These are phyloP conservation scores for Platygyra sinensis DNA, from an alignment of 64 coral and sea anemone genomes.

Conservation along the genomic window DNA sequence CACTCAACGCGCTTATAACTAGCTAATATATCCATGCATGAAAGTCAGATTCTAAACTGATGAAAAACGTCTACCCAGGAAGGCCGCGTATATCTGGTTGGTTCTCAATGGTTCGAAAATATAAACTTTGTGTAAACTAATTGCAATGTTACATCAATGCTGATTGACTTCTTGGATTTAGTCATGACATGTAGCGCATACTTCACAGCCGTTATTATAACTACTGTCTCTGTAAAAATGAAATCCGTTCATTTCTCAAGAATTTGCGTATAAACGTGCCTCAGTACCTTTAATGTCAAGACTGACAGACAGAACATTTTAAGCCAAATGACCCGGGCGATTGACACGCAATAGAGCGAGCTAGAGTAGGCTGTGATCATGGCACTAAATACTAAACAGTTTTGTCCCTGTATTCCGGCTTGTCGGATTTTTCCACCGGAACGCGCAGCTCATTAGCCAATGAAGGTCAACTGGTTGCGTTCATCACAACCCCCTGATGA, in stretches of 20 bases:
- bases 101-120: neutral
- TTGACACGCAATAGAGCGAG: neutral
- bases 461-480: too few relatives aligned
- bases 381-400: too few relatives aligned
- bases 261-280: neutral
- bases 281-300: neutral
- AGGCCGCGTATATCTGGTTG: neutral
- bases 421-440: too few relatives aligned
- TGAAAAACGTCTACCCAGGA: neutral
- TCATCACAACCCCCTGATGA: too few relatives aligned
- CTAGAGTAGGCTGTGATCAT: too few relatives aligned
- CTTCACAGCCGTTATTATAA: neutral
- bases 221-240: neutral
- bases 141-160: neutral
- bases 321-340: neutral
- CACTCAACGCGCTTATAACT: too few relatives aligned
- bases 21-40: too few relatives aligned
- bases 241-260: neutral
- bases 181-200: neutral
- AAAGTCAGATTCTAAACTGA: too few relatives aligned
- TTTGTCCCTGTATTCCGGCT: too few relatives aligned
- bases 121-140: neutral
- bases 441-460: too few relatives aligned
- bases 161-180: neutral
- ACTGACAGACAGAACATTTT: neutral